phyloP scores from a whole-genome alignment of 2,888 invertebrate species.

The Folsomia manolachei region DNA sequence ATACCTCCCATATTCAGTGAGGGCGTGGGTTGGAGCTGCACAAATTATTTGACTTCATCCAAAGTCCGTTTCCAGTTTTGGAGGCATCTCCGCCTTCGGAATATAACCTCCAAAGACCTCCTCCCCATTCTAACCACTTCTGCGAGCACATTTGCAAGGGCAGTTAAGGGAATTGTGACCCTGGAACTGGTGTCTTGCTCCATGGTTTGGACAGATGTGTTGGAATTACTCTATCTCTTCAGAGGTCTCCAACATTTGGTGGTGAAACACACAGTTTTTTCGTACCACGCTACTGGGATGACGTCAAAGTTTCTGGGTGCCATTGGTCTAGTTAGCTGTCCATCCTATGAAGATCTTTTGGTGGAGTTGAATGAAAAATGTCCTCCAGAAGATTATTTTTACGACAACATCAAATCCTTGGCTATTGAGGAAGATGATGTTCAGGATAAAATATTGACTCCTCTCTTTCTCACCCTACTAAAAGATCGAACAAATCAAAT shows the following conservation, averaged over 20 bases:
- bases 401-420: conserved; percentile 1
- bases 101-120: neutral
- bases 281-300: neutral
- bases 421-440: conserved; percentile 13
- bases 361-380: neutral
- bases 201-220: conserved; percentile 12
- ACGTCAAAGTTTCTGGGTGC: neutral
- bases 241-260: conserved; percentile 7
- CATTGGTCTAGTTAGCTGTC: neutral
- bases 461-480: conserved; percentile 9
- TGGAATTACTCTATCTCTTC: conserved; percentile 15
- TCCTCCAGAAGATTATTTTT: neutral
- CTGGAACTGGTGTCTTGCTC: conserved; percentile 7
- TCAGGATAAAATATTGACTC: neutral
- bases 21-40: neutral
- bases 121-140: neutral
- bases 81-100: conserved; percentile 1
- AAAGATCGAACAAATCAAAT: neutral
- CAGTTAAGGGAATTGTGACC: conserved; percentile 9
- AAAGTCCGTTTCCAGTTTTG: conserved; percentile 18
- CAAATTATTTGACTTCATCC: conserved; percentile 19
- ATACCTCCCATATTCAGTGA: neutral
- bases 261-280: neutral
- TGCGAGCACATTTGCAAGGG: conserved; percentile 7
- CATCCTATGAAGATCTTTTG: neutral